phyloP scores from a whole-genome alignment of 2,888 invertebrate genomes.

The Sarcophaga rosellei region DNA sequence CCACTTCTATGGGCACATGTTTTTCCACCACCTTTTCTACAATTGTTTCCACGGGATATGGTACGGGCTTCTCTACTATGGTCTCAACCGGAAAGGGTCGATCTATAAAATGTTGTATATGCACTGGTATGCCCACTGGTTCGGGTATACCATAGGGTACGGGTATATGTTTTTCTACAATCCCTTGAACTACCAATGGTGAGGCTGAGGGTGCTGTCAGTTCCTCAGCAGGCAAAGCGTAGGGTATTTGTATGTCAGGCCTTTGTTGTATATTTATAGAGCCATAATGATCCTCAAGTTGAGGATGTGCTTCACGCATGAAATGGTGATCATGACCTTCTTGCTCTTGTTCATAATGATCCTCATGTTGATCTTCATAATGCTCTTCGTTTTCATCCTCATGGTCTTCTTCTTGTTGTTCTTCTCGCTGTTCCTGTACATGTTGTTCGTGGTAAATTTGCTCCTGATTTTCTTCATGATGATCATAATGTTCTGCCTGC shows the following conservation, averaged over 20 bases:
- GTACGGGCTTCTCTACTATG: conserved; percentile 81
- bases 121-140: conserved; percentile 81
- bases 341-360: background rate
- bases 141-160: conserved; percentile 82
- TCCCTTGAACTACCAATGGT: conserved; percentile 67
- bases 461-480: background rate
- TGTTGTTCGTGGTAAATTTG: background rate
- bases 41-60: conserved; percentile 82
- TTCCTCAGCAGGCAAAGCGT: conserved; percentile 33
- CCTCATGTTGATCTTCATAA: background rate
- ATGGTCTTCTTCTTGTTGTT: background rate
- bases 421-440: background rate
- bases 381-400: background rate
- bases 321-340: conserved; percentile 24
- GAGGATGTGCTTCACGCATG: conserved; percentile 5
- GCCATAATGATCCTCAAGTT: background rate
- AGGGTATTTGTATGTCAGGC: conserved; percentile 72
- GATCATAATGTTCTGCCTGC: background rate
- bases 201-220: background rate
- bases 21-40: conserved; percentile 82
- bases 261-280: background rate
- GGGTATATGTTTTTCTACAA: conserved; percentile 82
- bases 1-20: conserved; percentile 82
- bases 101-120: conserved; percentile 83
- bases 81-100: conserved; percentile 81